Evolutionary conservation across 2,113 vertebrate species (phyloP), one percentile per base, ranked within the genome.

Genomic region (Desmodus rotundus): DNA sequence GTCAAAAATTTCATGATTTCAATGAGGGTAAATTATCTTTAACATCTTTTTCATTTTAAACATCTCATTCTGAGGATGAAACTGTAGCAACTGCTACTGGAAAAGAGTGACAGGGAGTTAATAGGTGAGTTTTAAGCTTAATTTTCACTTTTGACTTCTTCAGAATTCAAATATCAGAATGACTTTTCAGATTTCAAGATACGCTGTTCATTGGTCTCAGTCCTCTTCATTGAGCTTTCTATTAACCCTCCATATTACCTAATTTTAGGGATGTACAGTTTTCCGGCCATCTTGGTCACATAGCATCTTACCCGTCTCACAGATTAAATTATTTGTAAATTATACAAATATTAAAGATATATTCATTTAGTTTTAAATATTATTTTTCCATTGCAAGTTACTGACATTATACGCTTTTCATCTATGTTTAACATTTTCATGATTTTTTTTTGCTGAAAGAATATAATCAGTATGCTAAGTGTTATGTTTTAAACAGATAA

Each of bases 401-500:
- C 74, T 96, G 84, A 87, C 95, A 83, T 82, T 94, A 93, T 91
- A 89, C 86, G 93, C 68, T 96, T 96, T 96, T 97, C 72, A 92
- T 96, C 96, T 98, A 89, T 95, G 74, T 95, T 97, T 82, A 96
- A 93, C 28, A 95, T 95, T 98, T 89, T 89, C 36, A 85, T 96
- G 38, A 50, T 56, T 45, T 95, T 96, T 96, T 94, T 96, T 98
- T 94, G 52, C 86, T 94, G 91, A 97, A 96, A 93, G 80, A 96
- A 96, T 97, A 97, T 97, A 96, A 96, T 97, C 74, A 96, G 50
- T 96, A 94, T 97, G 93, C 86, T 96, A 97, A 97, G 94, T 95
- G 91, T 96, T 96, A 95, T 93, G 84, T 95, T 96, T 97, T 97
- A 95, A 96, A 91, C 28, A 77, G 74, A 94, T 93, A 28, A 50